Base-by-base conservation (phyloP, 2,797 vertebrate species). In the Brachyalestes nurse region DNA sequence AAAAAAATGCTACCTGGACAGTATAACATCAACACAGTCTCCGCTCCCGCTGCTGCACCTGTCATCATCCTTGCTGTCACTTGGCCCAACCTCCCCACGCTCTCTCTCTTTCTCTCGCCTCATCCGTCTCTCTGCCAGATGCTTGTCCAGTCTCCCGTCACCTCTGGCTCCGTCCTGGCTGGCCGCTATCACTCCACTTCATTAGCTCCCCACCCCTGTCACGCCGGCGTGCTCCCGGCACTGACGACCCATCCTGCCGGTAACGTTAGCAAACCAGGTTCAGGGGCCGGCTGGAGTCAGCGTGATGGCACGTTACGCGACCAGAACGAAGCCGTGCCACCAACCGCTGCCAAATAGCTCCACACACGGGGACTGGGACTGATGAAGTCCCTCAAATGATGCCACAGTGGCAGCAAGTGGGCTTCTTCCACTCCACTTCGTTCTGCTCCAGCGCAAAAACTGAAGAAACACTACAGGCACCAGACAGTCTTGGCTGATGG, bases 181-280 rank as follows among this genome's bases (percentile, higher is more conserved):
- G 71, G 91, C 92, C 93, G 81, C 83, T 78, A 92, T 94, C 93
- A 93, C 93, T 92, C 93, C 93, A 93, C 93, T 94, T 95, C 93
- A 95, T 94, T 95, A 95, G 92, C 93, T 93, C 92, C 93, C 92
- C 93, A 94, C 93, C 94, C 94, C 93, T 94, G 93, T 94, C 93
- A 94, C 87, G 88, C 88, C 80, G 78, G 90, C 89, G 90, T 91
- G 93, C 91, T 92, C 92, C 89, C 90, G 90, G 89, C 91, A 79
- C 91, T 93, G 92, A 94, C 91, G 92, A 76, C n/a, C 89, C 91
- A 90, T 91, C 91, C 91, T 88, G 58, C 65, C 45, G 79, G 70
- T 79, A 86, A 84, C 77, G 83, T 87, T 86, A 90, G 83, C 81
- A 86, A 90, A 89, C 89, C 89, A n/a, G n/a, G n/a, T n/a, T n/a